These are phyloP conservation scores for Cervus canadensis DNA, from an alignment of 2,113 vertebrate genomes.

Conservation along the genomic window DNA sequence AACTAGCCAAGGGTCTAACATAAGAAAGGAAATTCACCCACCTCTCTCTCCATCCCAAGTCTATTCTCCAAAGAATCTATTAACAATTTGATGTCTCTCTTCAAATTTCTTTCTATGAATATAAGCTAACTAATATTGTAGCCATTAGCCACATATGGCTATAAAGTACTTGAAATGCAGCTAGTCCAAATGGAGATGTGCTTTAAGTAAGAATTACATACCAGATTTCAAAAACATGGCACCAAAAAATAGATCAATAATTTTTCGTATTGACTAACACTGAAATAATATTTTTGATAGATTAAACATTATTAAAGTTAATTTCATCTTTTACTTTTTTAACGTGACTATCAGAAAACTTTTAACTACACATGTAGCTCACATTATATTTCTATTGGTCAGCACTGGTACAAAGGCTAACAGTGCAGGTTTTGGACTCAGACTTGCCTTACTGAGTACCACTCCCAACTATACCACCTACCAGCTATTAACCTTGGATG, in stretches of 20 bases:
- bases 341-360: not conserved
- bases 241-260: not conserved
- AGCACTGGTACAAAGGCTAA: not conserved
- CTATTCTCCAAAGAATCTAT: not conserved
- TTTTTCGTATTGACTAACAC: not conserved
- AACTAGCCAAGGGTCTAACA: not conserved
- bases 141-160: not conserved
- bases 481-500: not conserved
- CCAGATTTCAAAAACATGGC: not conserved
- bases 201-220: not conserved
- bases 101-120: not conserved
- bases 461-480: not conserved
- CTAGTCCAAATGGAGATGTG: not conserved
- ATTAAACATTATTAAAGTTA: constrained; percentile 20
- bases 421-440: not conserved
- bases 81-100: not conserved
- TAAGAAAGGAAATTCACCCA: not conserved
- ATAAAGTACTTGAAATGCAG: not conserved
- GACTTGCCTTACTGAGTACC: not conserved
- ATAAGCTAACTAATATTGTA: not conserved
- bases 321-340: not conserved
- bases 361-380: not conserved
- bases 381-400: not conserved
- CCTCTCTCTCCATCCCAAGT: not conserved
- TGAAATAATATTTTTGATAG: not conserved